Evolutionary conservation across 2,888 invertebrate genomes (phyloP).

Genomic region (Ochropleura leucogaster): DNA sequence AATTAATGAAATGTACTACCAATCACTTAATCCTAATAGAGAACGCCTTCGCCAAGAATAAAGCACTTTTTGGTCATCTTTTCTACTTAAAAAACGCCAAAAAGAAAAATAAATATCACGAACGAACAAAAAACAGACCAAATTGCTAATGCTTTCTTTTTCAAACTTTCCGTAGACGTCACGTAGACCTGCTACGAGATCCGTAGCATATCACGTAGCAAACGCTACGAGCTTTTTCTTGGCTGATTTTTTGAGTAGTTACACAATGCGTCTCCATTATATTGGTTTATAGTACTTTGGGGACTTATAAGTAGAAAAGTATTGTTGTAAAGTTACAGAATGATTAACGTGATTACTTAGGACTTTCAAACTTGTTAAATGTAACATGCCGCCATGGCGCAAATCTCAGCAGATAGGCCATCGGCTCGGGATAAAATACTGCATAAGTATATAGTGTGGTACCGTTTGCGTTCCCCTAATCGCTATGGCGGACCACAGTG

Average conservation of each 20-base stretch:
- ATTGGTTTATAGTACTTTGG: conserved; percentile 27
- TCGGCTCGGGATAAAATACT: too few relatives aligned
- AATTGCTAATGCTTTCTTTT: conserved; percentile 28
- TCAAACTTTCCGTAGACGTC: conserved; percentile 33
- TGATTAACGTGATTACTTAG: background rate
- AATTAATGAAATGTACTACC: background rate
- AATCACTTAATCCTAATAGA: conserved; percentile 12
- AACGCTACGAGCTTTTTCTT: conserved; percentile 53
- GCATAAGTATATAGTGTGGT: too few relatives aligned
- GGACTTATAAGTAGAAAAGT: background rate
- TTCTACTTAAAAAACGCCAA: background rate
- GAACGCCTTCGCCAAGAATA: background rate
- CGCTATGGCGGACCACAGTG: too few relatives aligned
- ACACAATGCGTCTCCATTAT: background rate
- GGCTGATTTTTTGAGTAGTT: background rate
- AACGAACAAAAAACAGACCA: background rate
- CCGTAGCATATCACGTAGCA: conserved; percentile 59
- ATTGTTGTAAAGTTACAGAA: background rate
- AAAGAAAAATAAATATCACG: conserved; percentile 3
- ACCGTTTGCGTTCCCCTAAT: too few relatives aligned
- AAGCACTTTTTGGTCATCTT: background rate
- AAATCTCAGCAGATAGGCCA: too few relatives aligned
- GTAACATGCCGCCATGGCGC: too few relatives aligned
- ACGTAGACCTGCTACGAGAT: conserved; percentile 54
- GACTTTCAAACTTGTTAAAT: background rate